A percentile compares a stretch with the other conserved stretches of the same genome.
Conservation (phyloP, 2,113 vertebrate genomes). For the Oreochromis tanganicae region DNA sequence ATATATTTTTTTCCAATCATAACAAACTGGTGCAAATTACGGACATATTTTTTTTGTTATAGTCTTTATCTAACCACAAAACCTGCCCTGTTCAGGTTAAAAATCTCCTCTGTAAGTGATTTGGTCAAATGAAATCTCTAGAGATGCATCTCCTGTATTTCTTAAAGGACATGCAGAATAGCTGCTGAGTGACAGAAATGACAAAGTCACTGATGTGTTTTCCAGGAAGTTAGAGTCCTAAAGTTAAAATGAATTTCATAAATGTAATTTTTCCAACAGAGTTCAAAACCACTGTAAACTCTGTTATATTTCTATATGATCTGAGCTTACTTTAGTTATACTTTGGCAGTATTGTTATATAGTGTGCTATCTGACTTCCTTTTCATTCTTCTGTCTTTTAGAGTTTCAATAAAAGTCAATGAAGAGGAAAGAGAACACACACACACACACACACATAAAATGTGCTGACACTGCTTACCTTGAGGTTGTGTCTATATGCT, state of each 20-base stretch:
- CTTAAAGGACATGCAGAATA: neutral
- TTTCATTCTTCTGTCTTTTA: neutral
- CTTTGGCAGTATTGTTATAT: neutral
- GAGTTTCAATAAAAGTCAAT: neutral
- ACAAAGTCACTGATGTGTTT: neutral
- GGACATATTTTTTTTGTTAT: neutral
- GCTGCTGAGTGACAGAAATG: neutral
- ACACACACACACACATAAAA: neutral
- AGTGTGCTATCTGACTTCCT: neutral
- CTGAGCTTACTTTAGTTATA: neutral
- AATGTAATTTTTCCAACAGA: neutral
- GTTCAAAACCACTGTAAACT: neutral
- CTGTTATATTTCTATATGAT: neutral
- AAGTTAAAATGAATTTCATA: neutral
- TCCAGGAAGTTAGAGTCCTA: neutral
- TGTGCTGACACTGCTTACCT: constrained; percentile 70
- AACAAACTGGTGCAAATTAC: fast-evolving
- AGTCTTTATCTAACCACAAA: neutral
- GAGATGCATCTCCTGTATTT: neutral
- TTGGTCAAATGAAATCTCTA: neutral
- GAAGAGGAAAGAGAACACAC: neutral
- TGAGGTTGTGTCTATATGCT: constrained; percentile 82
- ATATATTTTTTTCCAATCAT: neutral
- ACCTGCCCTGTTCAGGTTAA: neutral
- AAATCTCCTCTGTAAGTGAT: neutral